These are phyloP conservation scores for Tauraco hartlaubi DNA, from an alignment of 2,797 vertebrate species.

Conservation along the genomic window DNA sequence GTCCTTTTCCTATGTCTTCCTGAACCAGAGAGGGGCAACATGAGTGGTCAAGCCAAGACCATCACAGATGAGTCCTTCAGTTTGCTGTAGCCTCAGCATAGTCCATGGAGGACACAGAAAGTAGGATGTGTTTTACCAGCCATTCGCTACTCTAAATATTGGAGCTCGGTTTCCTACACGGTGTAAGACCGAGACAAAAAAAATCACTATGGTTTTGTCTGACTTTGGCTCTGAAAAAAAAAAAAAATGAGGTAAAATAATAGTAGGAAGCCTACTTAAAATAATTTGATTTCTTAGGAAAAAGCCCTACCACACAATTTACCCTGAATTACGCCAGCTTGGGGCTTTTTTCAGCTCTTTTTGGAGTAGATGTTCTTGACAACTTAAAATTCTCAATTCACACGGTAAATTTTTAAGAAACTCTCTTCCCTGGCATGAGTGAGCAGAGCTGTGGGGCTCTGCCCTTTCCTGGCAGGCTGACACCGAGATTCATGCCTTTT, in stretches of 20 bases:
- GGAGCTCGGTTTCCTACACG: not conserved
- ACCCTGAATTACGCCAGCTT: not conserved
- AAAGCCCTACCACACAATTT: not conserved
- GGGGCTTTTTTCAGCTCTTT: not conserved
- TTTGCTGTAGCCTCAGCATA: not conserved
- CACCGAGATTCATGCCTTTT: rapidly evolving
- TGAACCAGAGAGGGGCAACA: not conserved
- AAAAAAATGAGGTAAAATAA: not conserved
- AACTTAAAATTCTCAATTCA: not conserved
- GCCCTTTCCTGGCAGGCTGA: not conserved
- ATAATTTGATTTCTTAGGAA: not conserved
- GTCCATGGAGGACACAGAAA: not conserved
- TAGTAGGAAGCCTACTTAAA: not conserved
- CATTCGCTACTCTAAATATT: not conserved
- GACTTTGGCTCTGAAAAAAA: not conserved
- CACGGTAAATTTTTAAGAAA: not conserved
- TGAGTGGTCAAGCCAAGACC: not conserved
- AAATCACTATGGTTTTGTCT: not conserved
- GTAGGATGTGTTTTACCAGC: not conserved
- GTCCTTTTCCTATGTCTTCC: not conserved
- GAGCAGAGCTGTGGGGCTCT: not conserved
- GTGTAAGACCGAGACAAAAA: not conserved
- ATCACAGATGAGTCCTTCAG: not conserved
- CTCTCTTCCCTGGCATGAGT: not conserved
- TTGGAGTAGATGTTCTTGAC: not conserved